phyloP scores from a whole-genome alignment of 2,888 invertebrate species.

The Drosophila sordidapex region DNA sequence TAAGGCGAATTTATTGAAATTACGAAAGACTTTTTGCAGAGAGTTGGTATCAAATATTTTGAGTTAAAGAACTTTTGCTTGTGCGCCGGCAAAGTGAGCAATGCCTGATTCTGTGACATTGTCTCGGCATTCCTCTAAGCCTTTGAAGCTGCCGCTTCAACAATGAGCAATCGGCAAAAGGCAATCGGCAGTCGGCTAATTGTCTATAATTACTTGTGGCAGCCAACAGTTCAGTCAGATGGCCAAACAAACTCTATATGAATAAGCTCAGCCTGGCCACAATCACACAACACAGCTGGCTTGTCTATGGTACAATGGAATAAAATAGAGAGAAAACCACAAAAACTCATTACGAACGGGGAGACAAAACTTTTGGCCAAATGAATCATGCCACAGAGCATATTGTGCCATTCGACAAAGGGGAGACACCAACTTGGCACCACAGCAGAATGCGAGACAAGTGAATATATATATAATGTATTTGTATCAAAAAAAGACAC shows the following conservation, averaged over 20 bases:
- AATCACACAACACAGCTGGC: conserved; percentile 9
- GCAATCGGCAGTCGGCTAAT: conserved; percentile 50
- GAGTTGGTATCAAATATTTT: conserved; percentile 36
- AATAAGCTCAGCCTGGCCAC: conserved; percentile 31
- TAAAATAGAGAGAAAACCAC: conserved; percentile 55
- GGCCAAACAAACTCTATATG: conserved; percentile 55
- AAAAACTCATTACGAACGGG: conserved; percentile 72
- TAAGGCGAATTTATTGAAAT: conserved; percentile 24
- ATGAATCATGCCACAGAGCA: conserved; percentile 57
- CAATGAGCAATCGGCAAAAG: not conserved
- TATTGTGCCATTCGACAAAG: conserved; percentile 9
- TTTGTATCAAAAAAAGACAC: not conserved
- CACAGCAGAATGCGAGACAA: conserved; percentile 9
- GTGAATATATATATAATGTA: not conserved
- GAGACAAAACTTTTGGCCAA: conserved; percentile 69
- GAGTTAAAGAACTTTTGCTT: conserved; percentile 6
- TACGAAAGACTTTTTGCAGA: conserved; percentile 14
- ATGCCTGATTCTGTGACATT: conserved; percentile 53
- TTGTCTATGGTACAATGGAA: conserved; percentile 6
- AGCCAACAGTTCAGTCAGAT: conserved; percentile 39
- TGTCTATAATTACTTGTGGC: conserved; percentile 67
- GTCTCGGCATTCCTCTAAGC: conserved; percentile 49
- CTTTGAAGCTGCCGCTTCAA: conserved; percentile 58
- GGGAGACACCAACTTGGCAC: conserved; percentile 13
- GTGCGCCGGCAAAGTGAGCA: not conserved